Evolutionary conservation across 2,888 invertebrate species (phyloP), one percentile per base, ranked within the genome.

Genomic region (Sminthurides aquaticus): DNA sequence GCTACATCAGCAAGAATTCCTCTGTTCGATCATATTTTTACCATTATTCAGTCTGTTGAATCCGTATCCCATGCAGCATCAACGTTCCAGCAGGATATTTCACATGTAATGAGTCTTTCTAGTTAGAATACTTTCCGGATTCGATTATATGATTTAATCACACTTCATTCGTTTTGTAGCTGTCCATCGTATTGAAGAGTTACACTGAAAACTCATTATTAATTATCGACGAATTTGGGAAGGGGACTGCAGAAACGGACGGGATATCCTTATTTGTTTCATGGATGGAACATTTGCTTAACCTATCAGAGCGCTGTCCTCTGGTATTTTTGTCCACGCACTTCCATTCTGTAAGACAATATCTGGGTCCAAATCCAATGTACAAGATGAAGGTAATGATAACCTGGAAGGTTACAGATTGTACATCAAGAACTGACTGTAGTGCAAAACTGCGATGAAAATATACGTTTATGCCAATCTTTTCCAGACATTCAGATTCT

Each of bases 191-290:
- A 2, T 78, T 91, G 1, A 82, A 84, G 71, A 84, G 84, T 71
- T 84, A 87, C 0, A 84, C 84, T 0, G 77, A 81, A 0, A 80
- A 81, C 68, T 90, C 91, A 0, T 79, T 96, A 2, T 81, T 95
- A 0, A 80, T 95, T 29, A 81, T 94, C 48, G 95, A 96, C 79
- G 94, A 94, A 80, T 91, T 94, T 80, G 94, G 93, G 2, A 87
- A 88, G 78, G 91, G 92, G 67, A 93, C 94, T 1, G 80, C 84
- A 1, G 84, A 86, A 77, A 80, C 83, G 1, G 92, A 92, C 79
- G 93, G 92, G 0, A 78, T 87, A 49, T 83, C 89, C 0, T 78
- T 95, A 34, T 80, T 92, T 24, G 83, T 85, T 0, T 84, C 89
- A 0, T 83, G 85, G 49, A 77, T 93, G 57, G 84, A 84, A 72